Evolutionary conservation across 2,888 invertebrate genomes (phyloP).

Genomic region (Seladonia tumulorum): DNA sequence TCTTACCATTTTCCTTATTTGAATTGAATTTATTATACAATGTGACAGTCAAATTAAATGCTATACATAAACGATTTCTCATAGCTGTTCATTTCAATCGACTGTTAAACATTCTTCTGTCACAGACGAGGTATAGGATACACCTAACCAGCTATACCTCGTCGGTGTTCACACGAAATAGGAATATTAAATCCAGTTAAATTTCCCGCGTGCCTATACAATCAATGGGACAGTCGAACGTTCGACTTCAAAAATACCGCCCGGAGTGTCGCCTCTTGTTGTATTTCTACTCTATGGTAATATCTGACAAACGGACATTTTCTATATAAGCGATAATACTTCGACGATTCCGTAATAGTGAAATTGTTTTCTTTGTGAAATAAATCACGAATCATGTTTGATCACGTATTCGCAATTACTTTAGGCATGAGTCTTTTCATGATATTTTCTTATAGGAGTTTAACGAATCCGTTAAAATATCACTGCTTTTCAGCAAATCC

Average conservation of each 20-base stretch:
- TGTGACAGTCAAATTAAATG: not conserved
- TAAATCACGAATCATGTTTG: not conserved
- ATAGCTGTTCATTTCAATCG: no score
- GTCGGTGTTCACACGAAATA: no score
- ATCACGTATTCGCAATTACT: not conserved
- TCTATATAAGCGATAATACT: not conserved
- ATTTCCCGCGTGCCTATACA: no score
- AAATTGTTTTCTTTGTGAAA: not conserved
- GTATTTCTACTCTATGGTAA: not conserved
- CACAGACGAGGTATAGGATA: no score
- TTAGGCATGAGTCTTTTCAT: not conserved
- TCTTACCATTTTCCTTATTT: slow-evolving; percentile 65
- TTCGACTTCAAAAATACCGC: no score
- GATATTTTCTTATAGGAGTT: not conserved
- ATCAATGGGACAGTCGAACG: no score
- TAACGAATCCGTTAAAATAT: not conserved
- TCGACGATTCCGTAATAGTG: not conserved
- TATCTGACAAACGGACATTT: not conserved
- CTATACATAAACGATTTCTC: no score
- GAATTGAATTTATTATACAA: not conserved
- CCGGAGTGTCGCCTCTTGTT: not conserved
- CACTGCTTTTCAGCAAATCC: not conserved
- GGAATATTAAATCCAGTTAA: no score
- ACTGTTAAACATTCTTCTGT: no score
- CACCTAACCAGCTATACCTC: no score